phyloP scores from a whole-genome alignment of 2,888 invertebrate species.

The Sylvicola cinctus region DNA sequence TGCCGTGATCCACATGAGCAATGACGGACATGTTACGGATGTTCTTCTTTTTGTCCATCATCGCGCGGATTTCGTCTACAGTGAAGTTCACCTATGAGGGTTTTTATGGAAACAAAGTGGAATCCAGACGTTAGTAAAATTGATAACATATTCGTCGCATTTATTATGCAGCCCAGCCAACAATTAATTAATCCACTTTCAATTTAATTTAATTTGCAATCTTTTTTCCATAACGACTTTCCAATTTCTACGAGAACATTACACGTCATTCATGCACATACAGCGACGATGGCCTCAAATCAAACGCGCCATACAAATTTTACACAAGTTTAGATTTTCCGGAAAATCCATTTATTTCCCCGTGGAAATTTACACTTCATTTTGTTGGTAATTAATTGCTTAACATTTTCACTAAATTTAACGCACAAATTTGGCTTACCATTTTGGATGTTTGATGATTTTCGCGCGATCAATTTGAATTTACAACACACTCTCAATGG shows the following conservation, averaged over 20 bases:
- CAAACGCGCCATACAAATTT: too few species aligned
- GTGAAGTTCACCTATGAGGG: conserved; percentile 93
- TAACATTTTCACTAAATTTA: conserved; percentile 15
- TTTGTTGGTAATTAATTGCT: too few species aligned
- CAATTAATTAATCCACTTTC: too few species aligned
- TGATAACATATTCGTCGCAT: too few species aligned
- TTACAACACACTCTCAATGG: conserved; percentile 73
- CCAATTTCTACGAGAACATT: too few species aligned
- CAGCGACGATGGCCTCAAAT: too few species aligned
- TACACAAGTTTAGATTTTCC: too few species aligned
- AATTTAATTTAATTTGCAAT: too few species aligned
- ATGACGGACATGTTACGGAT: conserved; percentile 99
- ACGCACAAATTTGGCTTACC: conserved; percentile 16
- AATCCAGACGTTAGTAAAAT: conserved; percentile 6
- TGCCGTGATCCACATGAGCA: conserved; percentile 99
- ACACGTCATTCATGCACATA: too few species aligned
- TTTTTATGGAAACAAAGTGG: not conserved
- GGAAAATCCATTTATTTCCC: too few species aligned
- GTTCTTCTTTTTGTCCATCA: conserved; percentile 99
- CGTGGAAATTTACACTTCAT: too few species aligned
- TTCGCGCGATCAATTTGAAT: conserved; percentile 39
- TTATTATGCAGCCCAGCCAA: conserved; percentile 5
- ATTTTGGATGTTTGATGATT: conserved; percentile 49
- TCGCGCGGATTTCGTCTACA: conserved; percentile 96
- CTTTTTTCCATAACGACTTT: too few species aligned